Evolutionary conservation across 2,113 vertebrate species (phyloP).

Genomic region (Zosterops borbonicus): DNA sequence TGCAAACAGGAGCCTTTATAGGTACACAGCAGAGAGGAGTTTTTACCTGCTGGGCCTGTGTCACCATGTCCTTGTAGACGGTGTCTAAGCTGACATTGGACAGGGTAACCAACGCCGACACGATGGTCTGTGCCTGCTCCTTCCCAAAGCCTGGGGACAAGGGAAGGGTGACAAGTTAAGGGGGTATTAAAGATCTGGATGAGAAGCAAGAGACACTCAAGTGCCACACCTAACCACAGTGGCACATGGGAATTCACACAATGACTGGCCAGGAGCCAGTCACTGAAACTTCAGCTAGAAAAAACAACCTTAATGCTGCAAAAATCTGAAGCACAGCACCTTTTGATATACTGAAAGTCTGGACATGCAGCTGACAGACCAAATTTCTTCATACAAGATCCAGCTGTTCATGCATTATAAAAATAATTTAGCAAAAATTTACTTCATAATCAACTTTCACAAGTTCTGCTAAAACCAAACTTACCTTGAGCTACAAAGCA

Average conservation of each 20-base stretch:
- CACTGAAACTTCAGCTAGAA: neutral
- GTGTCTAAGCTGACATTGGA: slow-evolving; percentile 89
- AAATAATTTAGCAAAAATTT: neutral
- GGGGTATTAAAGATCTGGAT: neutral
- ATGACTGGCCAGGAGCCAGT: no score
- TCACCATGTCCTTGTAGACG: slow-evolving; percentile 96
- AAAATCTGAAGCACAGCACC: neutral
- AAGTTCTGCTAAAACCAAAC: neutral
- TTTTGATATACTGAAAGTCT: neutral
- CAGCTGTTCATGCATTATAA: neutral
- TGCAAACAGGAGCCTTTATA: rapidly evolving
- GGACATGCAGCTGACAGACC: neutral
- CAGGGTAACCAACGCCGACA: slow-evolving; percentile 81
- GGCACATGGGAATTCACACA: neutral
- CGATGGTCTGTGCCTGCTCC: slow-evolving; percentile 87
- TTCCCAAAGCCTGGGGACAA: slow-evolving; percentile 85
- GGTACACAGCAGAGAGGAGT: rapidly evolving
- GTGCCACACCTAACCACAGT: neutral
- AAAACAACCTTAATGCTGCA: neutral
- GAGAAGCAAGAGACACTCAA: neutral
- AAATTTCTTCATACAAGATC: neutral
- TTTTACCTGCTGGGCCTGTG: slow-evolving; percentile 91
- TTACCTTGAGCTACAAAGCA: neutral
- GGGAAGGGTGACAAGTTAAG: neutral
- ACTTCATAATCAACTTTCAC: neutral